Base-by-base conservation (phyloP, 2,113 vertebrate species). In the Syngnathoides biaculeatus region DNA sequence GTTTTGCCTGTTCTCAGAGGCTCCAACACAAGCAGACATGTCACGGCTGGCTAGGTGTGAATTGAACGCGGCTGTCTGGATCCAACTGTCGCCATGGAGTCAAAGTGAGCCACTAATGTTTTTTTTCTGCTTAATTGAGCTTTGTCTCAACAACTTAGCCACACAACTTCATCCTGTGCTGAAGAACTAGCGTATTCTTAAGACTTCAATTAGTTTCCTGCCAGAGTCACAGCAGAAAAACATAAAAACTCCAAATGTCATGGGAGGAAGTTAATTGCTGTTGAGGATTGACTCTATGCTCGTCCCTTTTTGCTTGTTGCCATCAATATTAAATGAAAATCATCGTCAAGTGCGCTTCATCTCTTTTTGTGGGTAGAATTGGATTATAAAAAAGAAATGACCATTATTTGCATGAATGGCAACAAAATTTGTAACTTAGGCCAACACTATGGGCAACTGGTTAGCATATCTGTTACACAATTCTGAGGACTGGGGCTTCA, bases 21-120 rank as follows among this genome's bases (percentile, higher is more conserved):
- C 74, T 65, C 71, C 77, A 69, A 84, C 80, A 82, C 70, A 68
- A 78, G 79, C 79, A 76, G 81, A 87, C 79, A 88, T 75, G 88
- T 87, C 82, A 89, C 70, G 80, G 86, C 74, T 86, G 86, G 79
- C 68, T 86, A 83, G 79, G 77, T 77, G 84, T 87, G 87, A 89
- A 90, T 83, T 88, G 83, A 88, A 87, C 82, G 58, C 73, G 69
- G 80, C 84, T 66, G 72, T 81, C 84, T 79, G 88, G 86, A 90
- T 88, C 79, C 83, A 86, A 89, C 79, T 80, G 87, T 87, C 82
- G 66, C 72, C 70, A 48, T 63, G 69, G 84, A 86, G 82, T 84
- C 84, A 87, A 78, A 86, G 84, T 83, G 88, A 89, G 88, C 82
- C 90, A 85, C 87, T 92, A 91, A 91, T 92, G 88, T 88, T 86